Evolutionary conservation across 2,113 vertebrate species (phyloP), one percentile per base, ranked within the genome.

Genomic region (Pelusios castaneus): DNA sequence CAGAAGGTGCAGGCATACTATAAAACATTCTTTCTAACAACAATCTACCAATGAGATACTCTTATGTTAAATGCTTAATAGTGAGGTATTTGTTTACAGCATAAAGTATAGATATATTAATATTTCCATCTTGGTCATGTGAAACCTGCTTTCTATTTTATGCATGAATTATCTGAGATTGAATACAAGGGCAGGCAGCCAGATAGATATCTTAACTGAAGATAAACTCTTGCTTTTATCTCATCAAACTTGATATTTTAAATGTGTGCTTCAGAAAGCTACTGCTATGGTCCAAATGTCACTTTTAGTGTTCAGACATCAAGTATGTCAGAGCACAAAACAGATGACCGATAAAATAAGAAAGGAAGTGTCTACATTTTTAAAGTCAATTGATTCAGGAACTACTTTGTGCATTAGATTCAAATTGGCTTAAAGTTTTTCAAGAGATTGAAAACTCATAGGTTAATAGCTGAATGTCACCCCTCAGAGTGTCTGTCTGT

Each of bases 191-290:
- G 51, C n/a, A 84, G 87, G 58, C 87, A 94, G 16, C 22, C 43
- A 75, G 45, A 89, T 22, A 78, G 58, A 83, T 85, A 25, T 58
- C 70, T 92, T 47, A 87, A 67, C 4, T 82, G 88, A 12, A 89
- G 43, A 56, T 31, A 89, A 88, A 27, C 54, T 11, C 22, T 86
- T 63, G 25, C 91, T 56, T 88, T 83, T 86, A 56, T 76, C 82
- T 89, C 80, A 92, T 85, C 34, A 88, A 41, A 76, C 25, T 27
- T 85, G 13, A 31, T 92, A 51, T 80, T 95, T 88, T 75, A 91
- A 92, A 81, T 83, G 38, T 45, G 52, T 70, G 25, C 76, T 92
- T 92, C 80, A 75, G 63, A 58, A 82, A 94, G 93, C 75, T 56
- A 21, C 21, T 78, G 8, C 10, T 45, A 14, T 75, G 85, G 43